A percentile compares a stretch with the other conserved stretches of the same genome.
phyloP scores from a whole-genome alignment of 2,113 vertebrate genomes.

The Mormoops blainvillei region DNA sequence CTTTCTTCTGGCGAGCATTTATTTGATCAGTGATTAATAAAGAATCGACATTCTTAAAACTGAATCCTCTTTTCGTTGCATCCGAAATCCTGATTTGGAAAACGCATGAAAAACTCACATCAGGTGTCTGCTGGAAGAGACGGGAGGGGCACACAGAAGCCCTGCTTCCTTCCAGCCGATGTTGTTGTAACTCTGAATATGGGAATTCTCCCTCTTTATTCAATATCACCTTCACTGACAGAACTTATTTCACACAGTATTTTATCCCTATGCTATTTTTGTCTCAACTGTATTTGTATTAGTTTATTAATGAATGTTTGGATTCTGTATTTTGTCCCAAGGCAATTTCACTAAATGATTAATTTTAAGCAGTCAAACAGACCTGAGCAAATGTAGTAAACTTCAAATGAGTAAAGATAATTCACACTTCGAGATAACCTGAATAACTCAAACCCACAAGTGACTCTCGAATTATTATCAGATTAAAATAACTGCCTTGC shows the following conservation, averaged over 20 bases:
- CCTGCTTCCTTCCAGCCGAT: not conserved
- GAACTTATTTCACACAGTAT: not conserved
- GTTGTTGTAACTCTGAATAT: not conserved
- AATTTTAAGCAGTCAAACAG: conserved; percentile 25
- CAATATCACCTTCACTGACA: not conserved
- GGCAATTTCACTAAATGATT: conserved; percentile 34
- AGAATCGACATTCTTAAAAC: not conserved
- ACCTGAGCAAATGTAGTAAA: not conserved
- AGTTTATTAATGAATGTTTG: conserved; percentile 33
- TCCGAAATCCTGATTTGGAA: not conserved
- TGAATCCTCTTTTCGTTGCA: not conserved
- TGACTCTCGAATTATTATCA: not conserved
- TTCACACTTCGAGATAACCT: not conserved
- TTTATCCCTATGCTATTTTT: not conserved
- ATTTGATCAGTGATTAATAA: not conserved
- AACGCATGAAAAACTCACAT: not conserved
- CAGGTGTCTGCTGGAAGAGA: not conserved
- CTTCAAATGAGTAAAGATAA: not conserved
- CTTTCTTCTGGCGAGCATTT: not conserved
- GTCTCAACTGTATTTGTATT: not conserved
- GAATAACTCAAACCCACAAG: not conserved
- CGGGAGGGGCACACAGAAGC: not conserved
- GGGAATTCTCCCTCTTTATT: not conserved
- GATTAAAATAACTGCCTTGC: not conserved
- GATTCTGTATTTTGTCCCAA: conserved; percentile 26